Conservation (phyloP, 2,888 invertebrate species). For the Caenorhabditis macrosperma region DNA sequence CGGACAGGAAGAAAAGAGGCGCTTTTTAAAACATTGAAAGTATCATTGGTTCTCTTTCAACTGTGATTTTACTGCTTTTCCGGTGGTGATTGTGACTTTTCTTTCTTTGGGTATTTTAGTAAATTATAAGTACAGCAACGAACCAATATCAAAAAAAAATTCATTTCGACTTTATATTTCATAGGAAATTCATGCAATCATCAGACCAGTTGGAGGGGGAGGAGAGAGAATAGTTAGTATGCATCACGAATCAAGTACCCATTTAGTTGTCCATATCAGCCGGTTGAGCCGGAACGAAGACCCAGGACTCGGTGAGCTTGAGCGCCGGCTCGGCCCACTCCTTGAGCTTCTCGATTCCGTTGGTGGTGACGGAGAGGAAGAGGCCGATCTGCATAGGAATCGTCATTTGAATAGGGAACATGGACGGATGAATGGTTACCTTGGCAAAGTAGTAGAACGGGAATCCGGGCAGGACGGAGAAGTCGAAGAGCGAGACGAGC, state of each 20-base stretch:
- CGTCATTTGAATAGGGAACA: not conserved
- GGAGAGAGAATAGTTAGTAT: not conserved
- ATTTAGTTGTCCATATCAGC: not conserved
- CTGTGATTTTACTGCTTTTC: not conserved
- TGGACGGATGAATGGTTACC: not conserved
- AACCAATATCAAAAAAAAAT: not conserved
- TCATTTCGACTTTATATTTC: not conserved
- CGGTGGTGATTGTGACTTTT: not conserved
- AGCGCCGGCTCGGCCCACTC: conserved; percentile 47
- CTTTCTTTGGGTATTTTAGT: not conserved
- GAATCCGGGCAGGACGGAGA: conserved; percentile 19
- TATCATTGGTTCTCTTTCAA: not conserved
- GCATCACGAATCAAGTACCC: not conserved
- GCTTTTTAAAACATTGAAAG: not conserved
- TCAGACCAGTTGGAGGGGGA: not conserved
- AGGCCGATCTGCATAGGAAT: conserved; percentile 13
- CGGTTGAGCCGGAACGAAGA: not conserved
- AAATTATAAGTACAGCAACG: not conserved
- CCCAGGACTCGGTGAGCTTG: conserved; percentile 41
- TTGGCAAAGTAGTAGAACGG: conserved; percentile 39
- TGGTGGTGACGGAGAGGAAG: conserved; percentile 32
- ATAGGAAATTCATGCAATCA: not conserved
- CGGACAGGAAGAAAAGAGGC: conserved; percentile 65
- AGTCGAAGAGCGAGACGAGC: conserved; percentile 36
- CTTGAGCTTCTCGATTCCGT: conserved; percentile 27